phyloP scores from a whole-genome alignment of 2,888 invertebrate species.

The Clistopyga incitator region DNA sequence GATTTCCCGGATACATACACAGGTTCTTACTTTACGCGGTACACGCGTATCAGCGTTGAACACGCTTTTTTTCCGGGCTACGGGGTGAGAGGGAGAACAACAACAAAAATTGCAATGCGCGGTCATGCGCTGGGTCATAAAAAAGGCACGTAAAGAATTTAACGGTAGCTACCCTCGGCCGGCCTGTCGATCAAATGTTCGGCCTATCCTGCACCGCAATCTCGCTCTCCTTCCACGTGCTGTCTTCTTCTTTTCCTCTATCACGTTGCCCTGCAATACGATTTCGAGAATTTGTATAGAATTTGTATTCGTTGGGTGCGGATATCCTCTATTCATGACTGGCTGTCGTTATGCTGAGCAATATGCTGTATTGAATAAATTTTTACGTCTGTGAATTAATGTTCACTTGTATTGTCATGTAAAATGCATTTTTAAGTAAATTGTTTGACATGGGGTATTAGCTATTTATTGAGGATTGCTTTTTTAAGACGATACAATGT shows the following conservation, averaged over 20 bases:
- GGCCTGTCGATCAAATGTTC: conserved; percentile 36
- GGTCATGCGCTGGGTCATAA: conserved; percentile 70
- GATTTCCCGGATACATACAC: conserved; percentile 41
- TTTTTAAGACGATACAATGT: too few species aligned
- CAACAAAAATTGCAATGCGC: conserved; percentile 55
- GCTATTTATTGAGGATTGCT: too few species aligned
- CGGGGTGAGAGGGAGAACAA: conserved; percentile 49
- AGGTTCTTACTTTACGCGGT: conserved; percentile 39
- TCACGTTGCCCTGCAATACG: conserved; percentile 26
- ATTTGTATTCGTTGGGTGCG: too few species aligned
- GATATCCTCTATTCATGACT: too few species aligned
- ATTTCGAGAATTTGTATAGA: conserved; percentile 52
- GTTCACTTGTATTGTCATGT: too few species aligned
- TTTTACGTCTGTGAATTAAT: too few species aligned
- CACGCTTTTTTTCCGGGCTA: conserved; percentile 66
- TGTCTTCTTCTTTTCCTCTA: background rate
- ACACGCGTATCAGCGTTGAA: conserved; percentile 16
- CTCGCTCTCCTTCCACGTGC: conserved; percentile 9
- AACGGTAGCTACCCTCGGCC: conserved; percentile 70
- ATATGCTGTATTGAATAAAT: too few species aligned
- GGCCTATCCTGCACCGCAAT: conserved; percentile 36
- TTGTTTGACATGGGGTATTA: too few species aligned
- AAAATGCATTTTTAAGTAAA: too few species aligned
- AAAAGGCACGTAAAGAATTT: conserved; percentile 77
- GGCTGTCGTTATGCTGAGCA: too few species aligned